phyloP scores from a whole-genome alignment of 2,113 vertebrate genomes.

The Eidolon helvum region DNA sequence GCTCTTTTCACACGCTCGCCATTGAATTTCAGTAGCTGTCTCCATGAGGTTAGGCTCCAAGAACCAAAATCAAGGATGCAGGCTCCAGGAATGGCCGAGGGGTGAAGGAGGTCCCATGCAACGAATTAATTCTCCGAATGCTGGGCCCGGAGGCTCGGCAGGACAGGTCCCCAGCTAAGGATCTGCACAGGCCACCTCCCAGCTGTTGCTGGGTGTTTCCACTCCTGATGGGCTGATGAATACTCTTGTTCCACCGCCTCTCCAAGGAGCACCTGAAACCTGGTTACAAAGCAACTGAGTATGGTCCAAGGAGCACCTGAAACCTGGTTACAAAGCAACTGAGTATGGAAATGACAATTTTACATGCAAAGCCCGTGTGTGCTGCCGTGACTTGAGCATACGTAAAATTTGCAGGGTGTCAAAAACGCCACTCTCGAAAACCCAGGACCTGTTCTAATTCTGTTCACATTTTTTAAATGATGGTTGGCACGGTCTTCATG shows the following conservation, averaged over 20 bases:
- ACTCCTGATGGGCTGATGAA: not conserved
- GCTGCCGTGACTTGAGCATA: not conserved
- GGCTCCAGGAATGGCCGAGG: not conserved
- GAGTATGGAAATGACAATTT: not conserved
- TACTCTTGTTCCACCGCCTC: not conserved
- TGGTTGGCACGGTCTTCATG: not conserved
- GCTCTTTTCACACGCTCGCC: not conserved
- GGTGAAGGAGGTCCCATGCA: not conserved
- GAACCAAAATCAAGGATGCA: not conserved
- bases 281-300: not conserved
- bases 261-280: not conserved
- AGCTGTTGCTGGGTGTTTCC: not conserved
- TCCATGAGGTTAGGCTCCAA: slow-evolving; percentile 1
- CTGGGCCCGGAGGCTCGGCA: not conserved
- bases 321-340: not conserved
- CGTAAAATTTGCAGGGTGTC: slow-evolving; percentile 22
- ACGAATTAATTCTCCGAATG: not conserved
- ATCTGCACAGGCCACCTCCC: not conserved
- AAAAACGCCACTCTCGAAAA: slow-evolving; percentile 24
- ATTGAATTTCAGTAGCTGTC: not conserved
- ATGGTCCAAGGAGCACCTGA: not conserved
- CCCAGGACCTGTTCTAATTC: not conserved
- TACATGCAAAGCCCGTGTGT: not conserved
- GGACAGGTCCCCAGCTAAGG: too few species aligned
- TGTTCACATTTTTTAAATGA: slow-evolving; percentile 40